Evolutionary conservation across 1,140 invertebrate genomes (phyloP).

Genomic region (Drosophila varians): DNA sequence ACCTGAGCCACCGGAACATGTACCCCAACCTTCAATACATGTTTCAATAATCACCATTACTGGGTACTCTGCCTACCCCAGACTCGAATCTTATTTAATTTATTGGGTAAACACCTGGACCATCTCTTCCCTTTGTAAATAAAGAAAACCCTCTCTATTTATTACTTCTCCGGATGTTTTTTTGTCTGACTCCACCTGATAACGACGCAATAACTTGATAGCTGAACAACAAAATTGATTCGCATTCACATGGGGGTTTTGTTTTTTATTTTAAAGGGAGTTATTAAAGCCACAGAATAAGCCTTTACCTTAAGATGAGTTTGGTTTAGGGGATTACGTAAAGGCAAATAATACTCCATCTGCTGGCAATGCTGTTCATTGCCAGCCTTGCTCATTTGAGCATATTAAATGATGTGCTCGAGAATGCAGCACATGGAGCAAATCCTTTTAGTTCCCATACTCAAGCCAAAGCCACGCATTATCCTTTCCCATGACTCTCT

Average conservation of each 20-base stretch:
- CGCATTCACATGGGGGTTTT: background rate
- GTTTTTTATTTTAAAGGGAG: background rate
- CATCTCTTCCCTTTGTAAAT: conserved; percentile 26
- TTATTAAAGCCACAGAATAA: background rate
- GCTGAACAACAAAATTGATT: background rate
- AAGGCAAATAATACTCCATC: conserved; percentile 22
- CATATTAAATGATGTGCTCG: conserved; percentile 41
- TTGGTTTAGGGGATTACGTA: conserved; percentile 13
- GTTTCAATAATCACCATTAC: conserved; percentile 29
- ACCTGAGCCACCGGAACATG: background rate
- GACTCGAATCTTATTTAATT: conserved; percentile 34
- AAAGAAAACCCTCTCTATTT: conserved; percentile 25
- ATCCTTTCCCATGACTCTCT: conserved; percentile 38
- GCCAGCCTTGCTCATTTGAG: conserved; percentile 33
- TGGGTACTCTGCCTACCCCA: background rate
- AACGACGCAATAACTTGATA: conserved; percentile 8
- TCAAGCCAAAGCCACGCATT: conserved; percentile 36
- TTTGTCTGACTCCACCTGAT: conserved; percentile 5
- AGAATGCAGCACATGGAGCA: conserved; percentile 15
- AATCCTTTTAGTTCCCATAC: conserved; percentile 46
- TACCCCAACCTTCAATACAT: background rate
- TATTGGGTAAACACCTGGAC: conserved; percentile 23
- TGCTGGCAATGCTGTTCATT: conserved; percentile 2
- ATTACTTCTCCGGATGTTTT: conserved; percentile 12
- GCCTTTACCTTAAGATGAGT: background rate